phyloP scores from a whole-genome alignment of 2,888 invertebrate genomes.

The Hypomecis atomaria region DNA sequence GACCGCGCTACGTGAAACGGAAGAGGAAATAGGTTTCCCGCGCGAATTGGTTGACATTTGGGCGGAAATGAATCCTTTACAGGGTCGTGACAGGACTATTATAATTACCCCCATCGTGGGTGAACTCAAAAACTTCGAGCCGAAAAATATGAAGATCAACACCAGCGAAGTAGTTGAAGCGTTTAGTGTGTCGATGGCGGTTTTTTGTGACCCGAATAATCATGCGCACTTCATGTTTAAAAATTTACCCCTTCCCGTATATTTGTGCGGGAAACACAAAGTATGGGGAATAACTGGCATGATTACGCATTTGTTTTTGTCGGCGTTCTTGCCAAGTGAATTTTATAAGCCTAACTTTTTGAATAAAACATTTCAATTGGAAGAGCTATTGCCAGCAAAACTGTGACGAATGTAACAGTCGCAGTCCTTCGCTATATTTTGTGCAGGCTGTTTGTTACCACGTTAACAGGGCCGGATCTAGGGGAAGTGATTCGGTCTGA shows the following conservation, averaged over 20 bases:
- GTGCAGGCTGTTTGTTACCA: too few relatives aligned
- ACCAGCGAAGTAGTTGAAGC: constrained; percentile 91
- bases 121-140: constrained; percentile 75
- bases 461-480: too few relatives aligned
- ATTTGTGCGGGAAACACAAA: constrained; percentile 81
- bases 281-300: constrained; percentile 93
- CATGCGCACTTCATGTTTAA: constrained; percentile 87
- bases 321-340: constrained; percentile 62
- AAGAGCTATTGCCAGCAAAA: constrained; percentile 68
- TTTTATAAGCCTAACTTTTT: constrained; percentile 63
- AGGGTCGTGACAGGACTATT: constrained; percentile 71
- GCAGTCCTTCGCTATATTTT: background rate
- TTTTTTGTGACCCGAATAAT: constrained; percentile 85
- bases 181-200: constrained; percentile 88
- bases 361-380: constrained; percentile 55
- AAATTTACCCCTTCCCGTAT: constrained; percentile 78
- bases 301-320: constrained; percentile 88
- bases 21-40: constrained; percentile 93
- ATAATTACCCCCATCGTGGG: constrained; percentile 91
- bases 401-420: constrained; percentile 43
- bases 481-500: too few relatives aligned
- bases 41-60: constrained; percentile 87
- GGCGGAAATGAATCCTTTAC: constrained; percentile 76
- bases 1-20: constrained; percentile 94
- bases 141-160: constrained; percentile 84